phyloP scores from a whole-genome alignment of 2,113 vertebrate species.

The Nyctibius bracteatus region DNA sequence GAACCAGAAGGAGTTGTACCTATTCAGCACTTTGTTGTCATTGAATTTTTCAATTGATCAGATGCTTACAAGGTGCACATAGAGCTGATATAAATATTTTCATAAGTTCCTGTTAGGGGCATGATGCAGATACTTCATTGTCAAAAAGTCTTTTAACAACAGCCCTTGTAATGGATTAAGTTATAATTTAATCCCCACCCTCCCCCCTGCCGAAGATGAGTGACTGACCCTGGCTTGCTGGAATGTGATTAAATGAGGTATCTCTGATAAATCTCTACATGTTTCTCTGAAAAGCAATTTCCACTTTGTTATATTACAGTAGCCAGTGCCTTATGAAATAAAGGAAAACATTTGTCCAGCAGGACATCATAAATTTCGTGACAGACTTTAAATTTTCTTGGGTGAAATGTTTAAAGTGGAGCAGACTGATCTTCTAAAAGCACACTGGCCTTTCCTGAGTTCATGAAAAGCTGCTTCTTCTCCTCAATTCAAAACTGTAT shows the following conservation, averaged over 20 bases:
- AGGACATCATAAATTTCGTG: constrained; percentile 51
- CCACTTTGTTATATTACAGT: constrained; percentile 52
- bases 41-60: not conserved
- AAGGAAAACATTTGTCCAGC: constrained; percentile 43
- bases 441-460: constrained; percentile 1
- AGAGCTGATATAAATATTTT: not conserved
- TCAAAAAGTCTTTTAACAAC: not conserved
- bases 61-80: not conserved
- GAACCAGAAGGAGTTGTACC: not conserved
- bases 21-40: not conserved
- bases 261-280: constrained; percentile 11
- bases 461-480: not conserved
- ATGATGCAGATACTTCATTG: not conserved
- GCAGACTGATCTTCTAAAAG: constrained; percentile 19
- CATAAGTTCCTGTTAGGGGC: not conserved
- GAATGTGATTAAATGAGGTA: constrained; percentile 29
- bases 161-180: not conserved
- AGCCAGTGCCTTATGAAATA: not conserved
- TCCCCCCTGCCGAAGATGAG: not conserved
- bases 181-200: not conserved
- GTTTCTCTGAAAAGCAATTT: constrained; percentile 44
- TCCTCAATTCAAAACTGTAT: not conserved
- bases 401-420: constrained; percentile 40
- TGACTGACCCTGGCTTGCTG: not conserved
- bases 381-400: constrained; percentile 52